A percentile compares a stretch with the other conserved stretches of the same genome.
These are phyloP conservation scores for Antennarius striatus DNA, from an alignment of 2,113 vertebrate genomes.

Conservation along the genomic window DNA sequence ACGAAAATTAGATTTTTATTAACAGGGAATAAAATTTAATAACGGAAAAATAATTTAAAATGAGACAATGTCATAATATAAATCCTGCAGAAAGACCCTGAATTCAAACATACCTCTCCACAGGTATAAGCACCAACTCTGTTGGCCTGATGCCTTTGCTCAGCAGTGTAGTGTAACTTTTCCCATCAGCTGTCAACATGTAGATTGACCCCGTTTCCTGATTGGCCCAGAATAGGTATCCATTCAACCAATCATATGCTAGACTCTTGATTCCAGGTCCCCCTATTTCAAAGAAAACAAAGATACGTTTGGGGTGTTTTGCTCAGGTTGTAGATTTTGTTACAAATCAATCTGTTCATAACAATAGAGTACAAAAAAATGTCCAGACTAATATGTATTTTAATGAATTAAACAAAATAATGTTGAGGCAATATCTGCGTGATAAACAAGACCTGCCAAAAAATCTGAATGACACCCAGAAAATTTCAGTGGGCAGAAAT, in stretches of 20 bases:
- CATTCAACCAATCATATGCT: conserved; percentile 88
- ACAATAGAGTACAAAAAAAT: too few species aligned
- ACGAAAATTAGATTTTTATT: background rate
- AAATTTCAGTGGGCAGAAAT: too few species aligned
- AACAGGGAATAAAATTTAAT: background rate
- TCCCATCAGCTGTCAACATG: conserved; percentile 79
- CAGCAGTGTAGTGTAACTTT: conserved; percentile 79
- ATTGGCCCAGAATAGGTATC: conserved; percentile 90
- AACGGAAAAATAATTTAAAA: background rate
- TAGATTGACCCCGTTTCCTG: conserved; percentile 75
- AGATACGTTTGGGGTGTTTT: background rate
- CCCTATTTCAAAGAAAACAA: conserved; percentile 66
- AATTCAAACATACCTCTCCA: conserved; percentile 76
- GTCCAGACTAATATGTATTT: too few species aligned
- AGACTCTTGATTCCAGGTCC: conserved; percentile 80
- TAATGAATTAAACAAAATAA: too few species aligned
- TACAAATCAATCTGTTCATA: too few species aligned
- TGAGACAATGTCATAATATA: background rate
- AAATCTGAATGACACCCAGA: too few species aligned
- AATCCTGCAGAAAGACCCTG: background rate
- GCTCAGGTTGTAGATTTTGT: too few species aligned
- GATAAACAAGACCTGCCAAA: too few species aligned
- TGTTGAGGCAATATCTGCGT: too few species aligned
- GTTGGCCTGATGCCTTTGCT: conserved; percentile 83
- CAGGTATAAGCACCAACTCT: conserved; percentile 83